Conservation (phyloP, 1,140 invertebrate species). For the Zaprionus inermis region DNA sequence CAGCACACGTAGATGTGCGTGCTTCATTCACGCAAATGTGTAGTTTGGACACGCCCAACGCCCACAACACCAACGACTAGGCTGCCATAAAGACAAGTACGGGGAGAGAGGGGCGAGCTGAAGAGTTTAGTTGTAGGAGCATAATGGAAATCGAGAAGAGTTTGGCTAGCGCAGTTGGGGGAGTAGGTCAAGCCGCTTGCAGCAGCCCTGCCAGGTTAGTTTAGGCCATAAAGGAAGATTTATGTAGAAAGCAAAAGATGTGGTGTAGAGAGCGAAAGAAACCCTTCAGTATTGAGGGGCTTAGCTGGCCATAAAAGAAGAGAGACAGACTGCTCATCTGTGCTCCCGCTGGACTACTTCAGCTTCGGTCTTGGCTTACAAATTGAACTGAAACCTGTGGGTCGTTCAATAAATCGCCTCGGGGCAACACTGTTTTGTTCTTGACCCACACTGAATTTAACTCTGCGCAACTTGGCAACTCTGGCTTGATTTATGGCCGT, state of each 20-base stretch:
- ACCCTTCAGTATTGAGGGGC: neutral
- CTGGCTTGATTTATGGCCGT: constrained; percentile 44
- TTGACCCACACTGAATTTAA: constrained; percentile 1
- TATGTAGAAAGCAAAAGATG: neutral
- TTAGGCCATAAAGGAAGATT: neutral
- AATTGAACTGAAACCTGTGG: constrained; percentile 49
- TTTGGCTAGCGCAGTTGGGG: no score
- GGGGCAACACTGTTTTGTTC: constrained; percentile 15
- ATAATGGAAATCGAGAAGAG: neutral
- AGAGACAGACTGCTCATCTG: neutral
- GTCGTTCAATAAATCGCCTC: neutral
- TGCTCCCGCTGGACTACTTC: neutral
- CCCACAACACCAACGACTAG: neutral
- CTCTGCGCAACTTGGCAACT: neutral
- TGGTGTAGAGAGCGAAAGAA: neutral
- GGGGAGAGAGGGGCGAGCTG: neutral
- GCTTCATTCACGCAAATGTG: neutral
- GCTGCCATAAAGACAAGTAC: neutral
- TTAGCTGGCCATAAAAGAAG: neutral
- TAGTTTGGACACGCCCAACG: neutral
- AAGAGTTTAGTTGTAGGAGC: neutral
- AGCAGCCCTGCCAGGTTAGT: neutral
- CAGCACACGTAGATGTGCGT: neutral
- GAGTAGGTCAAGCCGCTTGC: no score
- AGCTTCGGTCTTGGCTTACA: constrained; percentile 48